Evolutionary conservation across 1,140 invertebrate species (phyloP).

Genomic region (Idris sp.): DNA sequence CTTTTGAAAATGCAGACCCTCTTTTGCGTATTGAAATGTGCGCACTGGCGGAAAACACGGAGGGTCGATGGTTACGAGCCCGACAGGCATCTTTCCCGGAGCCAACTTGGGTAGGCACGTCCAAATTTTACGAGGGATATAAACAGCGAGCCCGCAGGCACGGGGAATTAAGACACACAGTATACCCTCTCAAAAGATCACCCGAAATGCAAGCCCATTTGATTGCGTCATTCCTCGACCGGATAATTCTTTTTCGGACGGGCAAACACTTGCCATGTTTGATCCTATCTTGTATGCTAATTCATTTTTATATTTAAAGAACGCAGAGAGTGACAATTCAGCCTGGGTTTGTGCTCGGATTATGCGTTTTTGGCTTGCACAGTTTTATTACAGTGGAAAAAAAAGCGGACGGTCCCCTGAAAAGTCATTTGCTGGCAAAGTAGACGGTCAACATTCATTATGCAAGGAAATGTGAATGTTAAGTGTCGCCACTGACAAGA

Average conservation of each 20-base stretch:
- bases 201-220: slow-evolving; percentile 32
- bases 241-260: slow-evolving; percentile 40
- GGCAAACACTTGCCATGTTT: slow-evolving; percentile 59
- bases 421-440: slow-evolving; percentile 31
- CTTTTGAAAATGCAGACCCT: slow-evolving; percentile 40
- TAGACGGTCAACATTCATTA: slow-evolving; percentile 55
- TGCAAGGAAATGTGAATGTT: slow-evolving; percentile 33
- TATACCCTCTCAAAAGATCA: slow-evolving; percentile 16
- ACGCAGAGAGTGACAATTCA: too few relatives aligned
- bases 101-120: slow-evolving; percentile 28
- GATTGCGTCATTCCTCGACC: slow-evolving; percentile 51
- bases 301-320: slow-evolving; percentile 48
- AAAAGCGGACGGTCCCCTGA: not conserved
- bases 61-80: slow-evolving; percentile 14
- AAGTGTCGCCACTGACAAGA: slow-evolving; percentile 25
- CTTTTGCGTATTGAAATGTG: slow-evolving; percentile 42
- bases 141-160: slow-evolving; percentile 33
- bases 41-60: slow-evolving; percentile 34
- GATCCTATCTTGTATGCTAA: slow-evolving; percentile 50
- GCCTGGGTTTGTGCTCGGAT: too few relatives aligned
- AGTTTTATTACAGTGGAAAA: too few relatives aligned
- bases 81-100: slow-evolving; percentile 22
- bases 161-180: slow-evolving; percentile 54
- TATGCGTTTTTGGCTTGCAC: too few relatives aligned
- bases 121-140: slow-evolving; percentile 52